Conservation (phyloP, 1,140 invertebrate genomes). For the Tyrophagus putrescentiae region DNA sequence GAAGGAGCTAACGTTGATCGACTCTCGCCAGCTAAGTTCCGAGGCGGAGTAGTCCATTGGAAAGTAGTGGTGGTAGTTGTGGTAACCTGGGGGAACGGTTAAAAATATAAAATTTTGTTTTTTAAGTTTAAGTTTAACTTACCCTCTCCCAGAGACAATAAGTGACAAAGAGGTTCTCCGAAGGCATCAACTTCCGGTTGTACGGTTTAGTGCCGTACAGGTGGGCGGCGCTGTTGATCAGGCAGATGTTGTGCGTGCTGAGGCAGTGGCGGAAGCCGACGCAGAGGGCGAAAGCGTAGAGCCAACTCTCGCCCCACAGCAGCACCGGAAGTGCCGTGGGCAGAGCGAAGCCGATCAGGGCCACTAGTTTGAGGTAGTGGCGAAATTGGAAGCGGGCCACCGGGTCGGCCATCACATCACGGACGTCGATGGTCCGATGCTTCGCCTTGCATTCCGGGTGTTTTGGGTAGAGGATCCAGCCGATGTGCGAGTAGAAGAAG, state of each 20-base stretch:
- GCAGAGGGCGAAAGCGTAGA: conserved; percentile 34
- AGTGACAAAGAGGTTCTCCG: conserved; percentile 34
- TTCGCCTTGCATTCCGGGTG: conserved; percentile 69
- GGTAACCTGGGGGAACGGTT: too few species aligned
- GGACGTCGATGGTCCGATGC: conserved; percentile 67
- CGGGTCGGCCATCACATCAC: conserved; percentile 63
- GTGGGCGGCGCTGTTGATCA: conserved; percentile 40
- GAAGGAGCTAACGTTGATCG: conserved; percentile 36
- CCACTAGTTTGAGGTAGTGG: conserved; percentile 34
- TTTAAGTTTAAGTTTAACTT: too few species aligned
- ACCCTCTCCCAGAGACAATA: conserved; percentile 37
- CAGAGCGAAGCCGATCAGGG: conserved; percentile 36
- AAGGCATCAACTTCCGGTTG: conserved; percentile 36
- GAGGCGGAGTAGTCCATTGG: conserved; percentile 38
- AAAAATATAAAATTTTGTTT: too few species aligned
- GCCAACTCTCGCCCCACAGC: conserved; percentile 36
- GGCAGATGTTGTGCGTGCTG: conserved; percentile 33
- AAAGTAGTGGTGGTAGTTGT: conserved; percentile 60
- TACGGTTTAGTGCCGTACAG: conserved; percentile 37
- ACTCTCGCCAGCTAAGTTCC: conserved; percentile 33
- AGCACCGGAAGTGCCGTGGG: conserved; percentile 37
- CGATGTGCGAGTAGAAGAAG: too few species aligned
- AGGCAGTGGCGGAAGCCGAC: conserved; percentile 41
- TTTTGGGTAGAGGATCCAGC: too few species aligned
- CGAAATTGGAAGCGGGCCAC: conserved; percentile 64